Evolutionary conservation across 2,888 invertebrate species (phyloP), one percentile per base, ranked within the genome.

Genomic region (Monochamus alternatus): DNA sequence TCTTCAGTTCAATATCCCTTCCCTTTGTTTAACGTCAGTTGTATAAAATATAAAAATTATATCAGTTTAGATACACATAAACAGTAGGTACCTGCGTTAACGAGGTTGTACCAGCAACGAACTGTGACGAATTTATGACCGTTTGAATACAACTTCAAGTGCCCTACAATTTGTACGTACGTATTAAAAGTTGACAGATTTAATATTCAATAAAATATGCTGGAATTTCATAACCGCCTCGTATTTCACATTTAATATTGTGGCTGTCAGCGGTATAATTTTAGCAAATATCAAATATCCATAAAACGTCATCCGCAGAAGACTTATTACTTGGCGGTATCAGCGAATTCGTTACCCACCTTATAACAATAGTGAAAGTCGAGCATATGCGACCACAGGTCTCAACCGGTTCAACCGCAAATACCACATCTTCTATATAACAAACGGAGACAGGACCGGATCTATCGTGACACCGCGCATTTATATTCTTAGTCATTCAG

Each of bases 361-460:
- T 83, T 77, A 78, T 73, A 78, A 81, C 79, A 80, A 79, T 82
- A 84, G 85, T 85, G 85, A 85, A 85, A 85, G 85, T 85, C 84
- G 84, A 83, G 83, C 83, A 83, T 79, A 81, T 80, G 79, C 75
- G 79, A 81, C 78, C 75, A 76, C 81, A 78, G 69, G 74, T 77
- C 75, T 71, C 78, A 84, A 85, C 85, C 84, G 84, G 85, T 85
- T 83, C 69, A 72, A 84, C 83, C 82, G 81, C 81, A 81, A 81
- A 85, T 84, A 82, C 81, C 83, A 82, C 81, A 77, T 84, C 85
- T 83, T 85, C 85, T 84, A 83, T 85, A 81, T 83, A 85, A 84
- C 85, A 84, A 81, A 81, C 76, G 79, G 62, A 5, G 14, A 62
- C 78, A 75, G 75, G 78, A 55, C 51, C 68, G 73, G 70, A 78